Percentiles rank a stretch among this genome's conserved stretches.
phyloP scores from a whole-genome alignment of 2,113 vertebrate genomes.

The Gasterosteus aculeatus region DNA sequence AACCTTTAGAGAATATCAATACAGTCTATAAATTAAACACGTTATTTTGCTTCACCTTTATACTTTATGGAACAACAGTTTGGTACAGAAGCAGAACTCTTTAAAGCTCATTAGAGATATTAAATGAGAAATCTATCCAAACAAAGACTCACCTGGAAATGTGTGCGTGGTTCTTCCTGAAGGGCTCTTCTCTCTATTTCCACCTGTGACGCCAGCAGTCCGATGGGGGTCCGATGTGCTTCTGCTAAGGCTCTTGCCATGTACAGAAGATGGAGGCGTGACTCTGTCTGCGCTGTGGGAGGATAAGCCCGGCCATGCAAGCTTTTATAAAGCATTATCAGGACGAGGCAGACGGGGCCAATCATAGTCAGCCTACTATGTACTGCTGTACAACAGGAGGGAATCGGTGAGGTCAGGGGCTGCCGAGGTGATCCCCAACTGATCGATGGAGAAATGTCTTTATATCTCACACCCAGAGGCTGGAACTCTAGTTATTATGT shows the following conservation, averaged over 20 bases:
- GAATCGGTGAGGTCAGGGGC: constrained; percentile 5
- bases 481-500: background rate
- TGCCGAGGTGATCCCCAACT: background rate
- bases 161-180: constrained; percentile 11
- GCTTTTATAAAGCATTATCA: constrained; percentile 56
- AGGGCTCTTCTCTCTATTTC: constrained; percentile 3
- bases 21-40: background rate
- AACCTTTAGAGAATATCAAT: background rate
- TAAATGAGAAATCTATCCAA: background rate
- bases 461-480: background rate
- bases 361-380: constrained; percentile 51
- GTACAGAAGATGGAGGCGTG: constrained; percentile 24
- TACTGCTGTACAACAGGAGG: background rate
- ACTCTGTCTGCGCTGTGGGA: constrained; percentile 18
- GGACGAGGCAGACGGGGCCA: constrained; percentile 39
- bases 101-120: background rate
- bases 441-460: background rate
- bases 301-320: constrained; percentile 41
- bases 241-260: constrained; percentile 18
- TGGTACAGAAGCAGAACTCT: background rate
- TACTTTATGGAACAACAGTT: background rate
- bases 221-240: constrained; percentile 14
- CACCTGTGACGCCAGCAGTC: constrained; percentile 1
- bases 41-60: background rate
- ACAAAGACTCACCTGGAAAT: constrained; percentile 28